Evolutionary conservation across 2,888 invertebrate species (phyloP).

Genomic region (Orthosia gracilis): DNA sequence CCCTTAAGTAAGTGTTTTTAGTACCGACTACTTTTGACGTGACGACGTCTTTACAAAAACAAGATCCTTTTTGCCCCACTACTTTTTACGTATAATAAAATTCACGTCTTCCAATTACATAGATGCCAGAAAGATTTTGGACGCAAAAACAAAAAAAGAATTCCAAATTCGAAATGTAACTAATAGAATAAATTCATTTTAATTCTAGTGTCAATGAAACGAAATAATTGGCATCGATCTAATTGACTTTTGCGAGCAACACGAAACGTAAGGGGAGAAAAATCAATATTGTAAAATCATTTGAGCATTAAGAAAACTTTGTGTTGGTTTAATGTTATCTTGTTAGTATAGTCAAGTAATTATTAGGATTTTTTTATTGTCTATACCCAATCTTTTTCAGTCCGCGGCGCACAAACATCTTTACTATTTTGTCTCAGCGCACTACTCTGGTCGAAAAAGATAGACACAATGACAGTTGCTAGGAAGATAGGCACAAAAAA

Average conservation of each 20-base stretch:
- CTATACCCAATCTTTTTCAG: background rate
- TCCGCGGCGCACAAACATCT: background rate
- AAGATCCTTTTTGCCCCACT: slow-evolving; percentile 33
- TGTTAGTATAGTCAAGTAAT: background rate
- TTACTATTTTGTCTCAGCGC: too few species aligned
- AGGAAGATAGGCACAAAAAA: too few species aligned
- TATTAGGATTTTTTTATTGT: background rate
- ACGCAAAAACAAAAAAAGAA: background rate
- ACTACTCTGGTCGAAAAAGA: too few species aligned
- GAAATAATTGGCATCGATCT: slow-evolving; percentile 22
- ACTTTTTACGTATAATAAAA: slow-evolving; percentile 7
- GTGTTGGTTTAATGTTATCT: slow-evolving; percentile 4
- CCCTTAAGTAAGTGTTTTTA: slow-evolving; percentile 61
- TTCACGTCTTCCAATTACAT: slow-evolving; percentile 10
- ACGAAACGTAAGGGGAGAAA: background rate
- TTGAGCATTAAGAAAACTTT: background rate
- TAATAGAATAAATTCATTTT: too few species aligned
- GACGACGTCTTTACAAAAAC: slow-evolving; percentile 45
- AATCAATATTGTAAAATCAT: background rate
- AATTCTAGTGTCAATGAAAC: background rate
- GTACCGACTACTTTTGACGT: slow-evolving; percentile 46
- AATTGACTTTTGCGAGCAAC: slow-evolving; percentile 1
- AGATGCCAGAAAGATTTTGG: background rate
- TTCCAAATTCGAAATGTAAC: background rate
- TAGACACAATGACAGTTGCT: too few species aligned